Percentiles rank a stretch among this genome's conserved stretches.
Evolutionary conservation across 64 coral and sea anemone genomes (phyloP).

Genomic region (Montipora efflorescens): DNA sequence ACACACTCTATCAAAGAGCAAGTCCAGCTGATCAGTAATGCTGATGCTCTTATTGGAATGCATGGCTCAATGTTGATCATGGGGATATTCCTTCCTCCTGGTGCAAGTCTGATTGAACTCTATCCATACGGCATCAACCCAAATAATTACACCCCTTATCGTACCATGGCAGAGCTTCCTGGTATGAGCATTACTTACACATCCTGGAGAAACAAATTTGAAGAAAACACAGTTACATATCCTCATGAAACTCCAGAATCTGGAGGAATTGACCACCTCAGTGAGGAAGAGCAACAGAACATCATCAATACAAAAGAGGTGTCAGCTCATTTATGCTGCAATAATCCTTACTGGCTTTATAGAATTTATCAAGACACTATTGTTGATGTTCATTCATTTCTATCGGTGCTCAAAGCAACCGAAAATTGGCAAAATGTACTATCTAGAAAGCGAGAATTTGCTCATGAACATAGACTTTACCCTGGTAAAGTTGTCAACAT

Average conservation of each 20-base stretch:
- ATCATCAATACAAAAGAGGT: slow-evolving; percentile 67
- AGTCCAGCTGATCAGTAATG: slow-evolving; percentile 71
- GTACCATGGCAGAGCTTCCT: slow-evolving; percentile 80
- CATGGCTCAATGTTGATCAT: slow-evolving; percentile 96
- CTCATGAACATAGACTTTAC: slow-evolving; percentile 20
- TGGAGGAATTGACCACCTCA: slow-evolving; percentile 91
- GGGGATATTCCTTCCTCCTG: slow-evolving; percentile 82
- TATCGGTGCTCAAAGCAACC: slow-evolving; percentile 44
- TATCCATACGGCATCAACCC: slow-evolving; percentile 93
- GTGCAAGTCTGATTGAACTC: slow-evolving; percentile 79
- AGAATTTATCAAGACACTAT: slow-evolving; percentile 99
- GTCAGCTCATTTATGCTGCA: slow-evolving; percentile 87
- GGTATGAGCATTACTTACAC: slow-evolving; percentile 68
- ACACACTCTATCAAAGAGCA: slow-evolving; percentile 83
- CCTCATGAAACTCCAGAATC: slow-evolving; percentile 71
- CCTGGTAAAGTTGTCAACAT: slow-evolving; percentile 86
- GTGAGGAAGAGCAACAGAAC: slow-evolving; percentile 66
- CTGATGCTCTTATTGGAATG: slow-evolving; percentile 91
- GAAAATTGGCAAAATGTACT: slow-evolving; percentile 48
- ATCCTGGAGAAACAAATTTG: slow-evolving; percentile 81
- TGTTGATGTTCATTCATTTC: slow-evolving; percentile 85
- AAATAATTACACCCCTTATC: slow-evolving; percentile 88
- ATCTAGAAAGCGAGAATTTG: background rate
- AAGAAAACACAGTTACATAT: slow-evolving; percentile 88
- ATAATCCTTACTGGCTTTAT: slow-evolving; percentile 90